These are phyloP conservation scores for Corythornis vintsioides DNA, from an alignment of 2,113 vertebrate species.

Conservation along the genomic window DNA sequence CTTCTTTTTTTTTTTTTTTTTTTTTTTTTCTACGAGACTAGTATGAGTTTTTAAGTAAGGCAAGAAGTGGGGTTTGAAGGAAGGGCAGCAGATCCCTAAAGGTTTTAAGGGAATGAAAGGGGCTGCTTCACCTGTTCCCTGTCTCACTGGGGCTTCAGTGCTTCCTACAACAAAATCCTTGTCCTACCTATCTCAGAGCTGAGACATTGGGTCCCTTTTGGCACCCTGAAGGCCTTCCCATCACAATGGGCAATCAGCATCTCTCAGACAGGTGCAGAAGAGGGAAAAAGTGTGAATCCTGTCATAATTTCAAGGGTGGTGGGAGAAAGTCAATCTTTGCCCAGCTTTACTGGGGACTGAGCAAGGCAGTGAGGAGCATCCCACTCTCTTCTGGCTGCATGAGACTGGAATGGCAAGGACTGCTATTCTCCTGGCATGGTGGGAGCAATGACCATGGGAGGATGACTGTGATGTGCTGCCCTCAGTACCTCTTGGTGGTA, in stretches of 20 bases:
- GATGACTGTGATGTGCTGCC: not conserved
- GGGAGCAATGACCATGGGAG: not conserved
- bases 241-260: not conserved
- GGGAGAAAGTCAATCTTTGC: not conserved
- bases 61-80: not conserved
- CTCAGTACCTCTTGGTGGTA: not conserved
- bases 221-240: not conserved
- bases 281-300: not conserved
- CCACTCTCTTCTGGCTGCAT: not conserved
- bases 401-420: fast-evolving
- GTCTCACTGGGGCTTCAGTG: fast-evolving
- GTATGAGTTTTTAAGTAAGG: not conserved
- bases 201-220: not conserved
- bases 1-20: not conserved
- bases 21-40: no score
- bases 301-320: not conserved
- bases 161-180: not conserved
- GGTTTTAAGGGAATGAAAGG: not conserved
- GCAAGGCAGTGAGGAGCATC: not conserved
- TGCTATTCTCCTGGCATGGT: not conserved
- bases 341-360: not conserved
- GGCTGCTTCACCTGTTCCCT: not conserved
- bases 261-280: not conserved
- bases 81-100: fast-evolving
- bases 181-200: not conserved